phyloP scores from a whole-genome alignment of 1,140 invertebrate species.

The Drosophila takahashii region DNA sequence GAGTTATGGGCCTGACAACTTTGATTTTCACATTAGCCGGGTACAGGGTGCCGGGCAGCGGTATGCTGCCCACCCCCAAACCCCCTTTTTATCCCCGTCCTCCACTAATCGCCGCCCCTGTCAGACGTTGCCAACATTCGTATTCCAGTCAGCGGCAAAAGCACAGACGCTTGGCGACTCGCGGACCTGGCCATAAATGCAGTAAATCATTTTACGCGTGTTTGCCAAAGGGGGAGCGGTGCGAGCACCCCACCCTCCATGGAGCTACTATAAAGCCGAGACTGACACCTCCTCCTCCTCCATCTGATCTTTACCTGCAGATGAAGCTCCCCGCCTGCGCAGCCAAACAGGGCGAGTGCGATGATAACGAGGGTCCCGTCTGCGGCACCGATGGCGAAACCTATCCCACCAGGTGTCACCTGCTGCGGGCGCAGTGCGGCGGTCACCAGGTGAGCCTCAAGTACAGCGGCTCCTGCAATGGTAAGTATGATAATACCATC shows the following conservation, averaged over 20 bases:
- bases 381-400: conserved; percentile 93
- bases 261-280: conserved; percentile 31
- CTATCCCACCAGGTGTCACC: conserved; percentile 91
- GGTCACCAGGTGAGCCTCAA: conserved; percentile 89
- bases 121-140: conserved; percentile 41
- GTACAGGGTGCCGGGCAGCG: conserved; percentile 20
- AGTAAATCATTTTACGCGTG: conserved; percentile 83
- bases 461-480: conserved; percentile 89
- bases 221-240: conserved; percentile 32
- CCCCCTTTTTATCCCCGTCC: background rate
- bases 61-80: conserved; percentile 3
- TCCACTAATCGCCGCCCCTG: background rate
- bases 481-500: conserved; percentile 82
- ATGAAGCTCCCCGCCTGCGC: conserved; percentile 80
- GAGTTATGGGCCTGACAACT: conserved; percentile 68
- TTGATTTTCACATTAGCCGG: conserved; percentile 73
- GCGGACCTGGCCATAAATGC: conserved; percentile 69
- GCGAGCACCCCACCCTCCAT: conserved; percentile 3
- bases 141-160: conserved; percentile 64
- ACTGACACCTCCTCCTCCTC: conserved; percentile 30
- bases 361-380: conserved; percentile 86
- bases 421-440: conserved; percentile 90
- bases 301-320: conserved; percentile 11
- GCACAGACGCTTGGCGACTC: conserved; percentile 66
- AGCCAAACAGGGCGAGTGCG: conserved; percentile 80